Base-by-base conservation (phyloP, 2,113 vertebrate genomes). In the Platysteira castanea region DNA sequence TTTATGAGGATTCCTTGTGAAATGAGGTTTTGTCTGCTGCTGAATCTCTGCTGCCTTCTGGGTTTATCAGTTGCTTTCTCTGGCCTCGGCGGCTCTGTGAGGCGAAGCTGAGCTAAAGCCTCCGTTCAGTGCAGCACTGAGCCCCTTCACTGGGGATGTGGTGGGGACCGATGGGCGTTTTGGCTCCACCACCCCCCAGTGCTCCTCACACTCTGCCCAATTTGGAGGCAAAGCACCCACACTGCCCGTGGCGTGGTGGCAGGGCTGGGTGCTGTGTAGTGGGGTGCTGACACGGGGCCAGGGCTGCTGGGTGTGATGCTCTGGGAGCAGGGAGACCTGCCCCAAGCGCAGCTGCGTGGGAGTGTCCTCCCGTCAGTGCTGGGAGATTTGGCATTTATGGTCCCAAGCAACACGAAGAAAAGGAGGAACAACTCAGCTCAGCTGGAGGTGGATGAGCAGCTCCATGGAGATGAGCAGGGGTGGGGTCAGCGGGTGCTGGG, bases 1-100 rank as follows among this genome's bases (percentile, higher is more conserved):
- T 97, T 96, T 93, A 87, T 68, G 90, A 86, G 85, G 94, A 96
- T 93, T 96, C 90, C 54, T 86, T 10, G 1, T 57, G 92, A 95
- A 96, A 96, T 89, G 90, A 96, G 90, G 67, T 91, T 90, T 86
- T 84, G 90, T 26, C 76, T 92, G 80, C 56, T 15, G 5, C 67
- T 16, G 83, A 93, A 79, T 57, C 37, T 74, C 94, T 67, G 3
- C 83, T 69, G 59, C 90, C 81, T 68, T 74, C 71, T 17, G 88
- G 41, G 42, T 88, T 96, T 95, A 65, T 90, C 88, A 11, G 3
- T 64, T 85, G n/a, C 68, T 88, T 54, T 44, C 90, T 33, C 49
- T 3, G 27, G 75, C 63, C 86, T 54, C 4, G 0, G 84, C 1
- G 0, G 52, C 81, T 92, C 73, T 14, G 54, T 1, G 2, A 61